phyloP scores from a whole-genome alignment of 1,140 invertebrate species.

The Acromyrmex echinatior region DNA sequence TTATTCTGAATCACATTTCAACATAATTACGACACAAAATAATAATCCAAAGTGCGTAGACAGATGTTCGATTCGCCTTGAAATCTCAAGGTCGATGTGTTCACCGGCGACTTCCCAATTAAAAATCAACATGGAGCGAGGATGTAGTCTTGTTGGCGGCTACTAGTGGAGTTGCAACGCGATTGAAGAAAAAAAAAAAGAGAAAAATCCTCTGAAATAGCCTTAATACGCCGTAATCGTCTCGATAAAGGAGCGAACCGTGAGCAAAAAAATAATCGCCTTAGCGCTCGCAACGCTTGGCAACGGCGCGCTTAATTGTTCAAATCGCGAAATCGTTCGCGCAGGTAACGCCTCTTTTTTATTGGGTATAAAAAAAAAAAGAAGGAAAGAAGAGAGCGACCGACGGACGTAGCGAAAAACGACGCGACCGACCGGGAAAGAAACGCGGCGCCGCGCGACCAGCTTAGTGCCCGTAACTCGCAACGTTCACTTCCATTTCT shows the following conservation, averaged over 20 bases:
- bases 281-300: no score
- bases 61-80: conserved; percentile 45
- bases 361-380: conserved; percentile 30
- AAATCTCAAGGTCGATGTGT: conserved; percentile 32
- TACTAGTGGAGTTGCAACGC: conserved; percentile 13
- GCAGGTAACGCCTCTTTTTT: conserved; percentile 66
- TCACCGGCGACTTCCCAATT: conserved; percentile 25
- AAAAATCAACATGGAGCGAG: conserved; percentile 13
- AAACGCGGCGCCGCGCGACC: conserved; percentile 49
- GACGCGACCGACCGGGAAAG: conserved; percentile 34
- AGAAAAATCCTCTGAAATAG: conserved; percentile 47
- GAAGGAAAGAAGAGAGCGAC: conserved; percentile 22
- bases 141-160: conserved; percentile 31
- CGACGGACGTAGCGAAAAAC: conserved; percentile 34
- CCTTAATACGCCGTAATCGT: conserved; percentile 65
- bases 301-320: conserved; percentile 45
- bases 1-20: not conserved
- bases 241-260: conserved; percentile 44
- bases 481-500: conserved; percentile 76
- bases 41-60: conserved; percentile 29
- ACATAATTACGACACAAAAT: conserved; percentile 27
- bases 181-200: not conserved
- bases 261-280: conserved; percentile 55
- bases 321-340: conserved; percentile 62
- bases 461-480: conserved; percentile 46